Base-by-base conservation (phyloP, 2,113 vertebrate species). In the Sylvilagus bachmani region DNA sequence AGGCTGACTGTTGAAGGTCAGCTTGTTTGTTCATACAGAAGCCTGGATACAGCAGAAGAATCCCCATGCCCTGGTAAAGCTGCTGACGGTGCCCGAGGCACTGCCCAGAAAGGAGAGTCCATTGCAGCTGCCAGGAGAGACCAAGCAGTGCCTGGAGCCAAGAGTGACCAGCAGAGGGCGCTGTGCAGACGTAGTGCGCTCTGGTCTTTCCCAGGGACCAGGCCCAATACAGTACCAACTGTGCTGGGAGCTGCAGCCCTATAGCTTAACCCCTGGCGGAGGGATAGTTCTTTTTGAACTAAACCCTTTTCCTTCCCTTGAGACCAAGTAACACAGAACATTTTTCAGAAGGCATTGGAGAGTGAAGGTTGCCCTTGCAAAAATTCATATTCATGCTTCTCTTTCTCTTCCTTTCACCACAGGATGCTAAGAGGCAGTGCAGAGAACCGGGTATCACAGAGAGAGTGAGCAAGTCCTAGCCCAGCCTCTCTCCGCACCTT, bases 61-160 rank as follows among this genome's bases (percentile, higher is more conserved):
- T 87, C 78, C 5, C 77, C 27, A 36, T 9, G 5, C 1, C 4
- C 36, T 49, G 29, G 10, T 58, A 61, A 58, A 90, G 33, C 71
- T 31, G 27, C 13, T 6, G 0, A 0, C 10, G 22, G 44, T 66
- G n/a, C 33, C 33, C 25, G 3, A 19, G 53, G 25, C 19, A 25
- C 31, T 62, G 1, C 1, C 4, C 14, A 0, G 2, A 38, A 22
- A 17, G 22, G 14, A 16, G 8, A 77, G 44, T 9, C 6, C 1
- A 0, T 19, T 29, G 31, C 0, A 61, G 27, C 6, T 6, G 8
- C n/a, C 36, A 4, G 3, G 7, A 5, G 0, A 1, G 19, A 53
- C 14, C 14, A 19, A 70, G 31, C 36, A 4, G 36, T 36, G 29
- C 70, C 77, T 87, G 70, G n/a, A 83, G 36, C 33, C 29, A 25